phyloP scores from a whole-genome alignment of 2,113 vertebrate species.

The Hucho hucho region DNA sequence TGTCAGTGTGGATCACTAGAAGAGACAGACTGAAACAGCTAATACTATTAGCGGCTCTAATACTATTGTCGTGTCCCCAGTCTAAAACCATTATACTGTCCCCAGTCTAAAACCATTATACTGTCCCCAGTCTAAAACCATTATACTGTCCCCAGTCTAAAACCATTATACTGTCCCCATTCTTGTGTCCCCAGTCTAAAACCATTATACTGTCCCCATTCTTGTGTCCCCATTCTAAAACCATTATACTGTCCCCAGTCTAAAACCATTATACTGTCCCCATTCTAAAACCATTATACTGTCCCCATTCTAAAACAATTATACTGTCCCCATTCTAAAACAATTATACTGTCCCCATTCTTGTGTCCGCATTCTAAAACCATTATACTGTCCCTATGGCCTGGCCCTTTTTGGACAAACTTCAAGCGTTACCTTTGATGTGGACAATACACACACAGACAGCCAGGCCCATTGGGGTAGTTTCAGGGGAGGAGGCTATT shows the following conservation, averaged over 20 bases:
- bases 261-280: slow-evolving; percentile 22
- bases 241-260: slow-evolving; percentile 58
- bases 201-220: slow-evolving; percentile 35
- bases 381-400: slow-evolving; percentile 60
- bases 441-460: slow-evolving; percentile 68
- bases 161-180: too few relatives aligned
- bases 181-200: slow-evolving; percentile 48
- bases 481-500: slow-evolving; percentile 45
- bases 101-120: slow-evolving; percentile 54
- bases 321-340: too few relatives aligned
- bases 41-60: slow-evolving; percentile 69
- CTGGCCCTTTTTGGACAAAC: slow-evolving; percentile 64
- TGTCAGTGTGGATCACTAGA: slow-evolving; percentile 25
- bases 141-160: slow-evolving; percentile 47
- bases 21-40: slow-evolving; percentile 53
- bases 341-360: slow-evolving; percentile 39
- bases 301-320: too few relatives aligned
- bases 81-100: slow-evolving; percentile 25
- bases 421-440: slow-evolving; percentile 70
- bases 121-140: slow-evolving; percentile 46
- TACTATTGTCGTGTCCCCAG: slow-evolving; percentile 59
- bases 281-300: slow-evolving; percentile 51
- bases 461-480: slow-evolving; percentile 35
- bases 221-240: slow-evolving; percentile 63
- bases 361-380: slow-evolving; percentile 55